Base-by-base conservation (phyloP, 2,113 vertebrate genomes). In the Accipiter virgatus region DNA sequence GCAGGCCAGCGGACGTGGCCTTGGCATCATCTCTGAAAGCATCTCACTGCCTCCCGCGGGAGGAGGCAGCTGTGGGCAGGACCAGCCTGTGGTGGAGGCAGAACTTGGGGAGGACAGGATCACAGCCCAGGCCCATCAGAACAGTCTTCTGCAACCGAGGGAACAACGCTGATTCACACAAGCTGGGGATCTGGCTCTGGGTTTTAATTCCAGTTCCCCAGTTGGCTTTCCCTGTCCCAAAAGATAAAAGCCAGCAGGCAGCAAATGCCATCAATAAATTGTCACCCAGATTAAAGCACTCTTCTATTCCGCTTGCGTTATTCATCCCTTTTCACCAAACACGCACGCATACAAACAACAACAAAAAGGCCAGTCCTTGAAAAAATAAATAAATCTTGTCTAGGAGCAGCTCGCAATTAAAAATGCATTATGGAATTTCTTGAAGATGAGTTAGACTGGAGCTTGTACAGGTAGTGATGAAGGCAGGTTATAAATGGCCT, bases 401-500 rank as follows among this genome's bases (percentile, higher is more conserved):
- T 53, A 68, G 90, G 75, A 97, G 78, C 81, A 88, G 97, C 92
- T 96, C 12, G 10, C 97, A 98, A 98, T 98, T 98, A 98, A 97
- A 95, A 97, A 97, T 96, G 94, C 95, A 96, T 40, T 90, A 93
- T 52, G 86, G 90, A 97, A 88, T 91, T 98, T 97, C 96, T 87
- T 90, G 17, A 74, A 93, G 95, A 96, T 91, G 96, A 95, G 97
- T 92, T 96, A 82, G 96, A 83, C 92, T 71, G 78, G 92, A 70
- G 63, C 86, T 18, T 19, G 77, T 72, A 81, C 90, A 90, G 93
- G 95, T 92, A 82, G 90, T 18, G 17, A 83, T 86, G 97, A 96
- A 96, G 90, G 94, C 53, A 73, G 95, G 93, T 98, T 97, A 98
- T 97, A 98, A 98, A 98, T 91, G 96, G 95, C 95, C 95, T 96